phyloP scores from a whole-genome alignment of 2,113 vertebrate genomes.

The Eretmodus cyanostictus region DNA sequence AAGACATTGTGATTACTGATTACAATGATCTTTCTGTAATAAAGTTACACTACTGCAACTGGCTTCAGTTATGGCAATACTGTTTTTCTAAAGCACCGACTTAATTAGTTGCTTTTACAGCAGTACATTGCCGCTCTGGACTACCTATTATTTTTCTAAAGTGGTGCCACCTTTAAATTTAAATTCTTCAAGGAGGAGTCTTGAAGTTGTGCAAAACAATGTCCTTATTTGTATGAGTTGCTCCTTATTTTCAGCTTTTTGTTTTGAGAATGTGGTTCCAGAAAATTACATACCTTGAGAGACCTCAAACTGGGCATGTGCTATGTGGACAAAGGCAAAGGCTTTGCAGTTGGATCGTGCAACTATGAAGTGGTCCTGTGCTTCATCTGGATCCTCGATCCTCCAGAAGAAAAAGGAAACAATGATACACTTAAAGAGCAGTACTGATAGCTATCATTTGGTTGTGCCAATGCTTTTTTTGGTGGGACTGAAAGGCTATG shows the following conservation, averaged over 20 bases:
- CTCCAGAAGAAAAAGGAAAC: conserved; percentile 20
- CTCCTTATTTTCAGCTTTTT: neutral
- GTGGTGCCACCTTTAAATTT: neutral
- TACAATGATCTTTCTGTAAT: neutral
- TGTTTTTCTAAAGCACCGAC: neutral
- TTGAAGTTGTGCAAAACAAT: neutral
- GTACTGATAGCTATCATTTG: neutral
- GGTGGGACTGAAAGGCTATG: neutral
- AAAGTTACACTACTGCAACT: neutral
- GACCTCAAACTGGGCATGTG: conserved; percentile 91
- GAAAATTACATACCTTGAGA: conserved; percentile 76
- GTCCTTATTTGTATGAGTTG: neutral
- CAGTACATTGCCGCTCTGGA: neutral
- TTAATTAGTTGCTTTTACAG: neutral
- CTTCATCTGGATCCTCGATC: conserved; percentile 85
- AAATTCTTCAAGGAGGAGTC: neutral
- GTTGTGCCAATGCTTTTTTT: neutral
- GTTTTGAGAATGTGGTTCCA: neutral
- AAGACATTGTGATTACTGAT: neutral
- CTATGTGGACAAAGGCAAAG: conserved; percentile 90
- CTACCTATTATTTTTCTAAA: neutral
- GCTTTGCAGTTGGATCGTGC: conserved; percentile 87
- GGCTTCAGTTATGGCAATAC: neutral
- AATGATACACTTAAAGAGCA: neutral
- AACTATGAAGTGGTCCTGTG: conserved; percentile 86